These are phyloP conservation scores for Peromyscus leucopus DNA, from an alignment of 2,113 vertebrate species.

Conservation along the genomic window DNA sequence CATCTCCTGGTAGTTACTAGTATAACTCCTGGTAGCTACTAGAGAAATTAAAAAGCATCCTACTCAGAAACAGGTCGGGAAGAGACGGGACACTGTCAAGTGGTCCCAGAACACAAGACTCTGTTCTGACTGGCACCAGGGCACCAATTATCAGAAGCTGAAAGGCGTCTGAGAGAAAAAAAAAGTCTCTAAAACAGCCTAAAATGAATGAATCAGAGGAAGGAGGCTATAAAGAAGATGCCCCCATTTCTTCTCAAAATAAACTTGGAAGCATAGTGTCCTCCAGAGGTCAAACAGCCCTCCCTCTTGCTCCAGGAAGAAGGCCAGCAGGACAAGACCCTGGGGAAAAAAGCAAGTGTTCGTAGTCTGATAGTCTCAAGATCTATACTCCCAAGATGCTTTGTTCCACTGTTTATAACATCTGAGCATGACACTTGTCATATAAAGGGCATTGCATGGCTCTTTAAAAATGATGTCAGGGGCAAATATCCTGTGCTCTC, in stretches of 20 bases:
- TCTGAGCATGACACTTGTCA: neutral
- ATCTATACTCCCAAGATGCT: neutral
- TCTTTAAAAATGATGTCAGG: neutral
- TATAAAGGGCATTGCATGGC: neutral
- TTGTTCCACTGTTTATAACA: neutral
- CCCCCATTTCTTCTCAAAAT: slow-evolving; percentile 4
- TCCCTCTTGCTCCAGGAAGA: neutral
- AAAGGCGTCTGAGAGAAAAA: neutral
- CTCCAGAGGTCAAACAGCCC: slow-evolving; percentile 62
- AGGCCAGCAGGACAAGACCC: fast-evolving
- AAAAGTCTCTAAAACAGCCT: neutral
- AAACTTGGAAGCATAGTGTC: slow-evolving; percentile 68
- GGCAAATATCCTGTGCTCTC: neutral
- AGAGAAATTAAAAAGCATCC: neutral
- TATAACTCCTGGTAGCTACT: slow-evolving; percentile 19
- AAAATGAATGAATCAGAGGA: neutral
- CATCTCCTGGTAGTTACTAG: slow-evolving; percentile 86
- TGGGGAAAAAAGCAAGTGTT: neutral
- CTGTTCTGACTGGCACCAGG: neutral
- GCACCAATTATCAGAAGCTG: neutral
- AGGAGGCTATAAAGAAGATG: neutral
- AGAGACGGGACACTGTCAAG: fast-evolving
- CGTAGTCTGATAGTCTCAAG: neutral
- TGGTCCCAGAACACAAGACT: neutral
- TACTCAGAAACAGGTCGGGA: neutral